These are phyloP conservation scores for Zaprionus gabonicus DNA, from an alignment of 1,140 invertebrate genomes.

Conservation along the genomic window DNA sequence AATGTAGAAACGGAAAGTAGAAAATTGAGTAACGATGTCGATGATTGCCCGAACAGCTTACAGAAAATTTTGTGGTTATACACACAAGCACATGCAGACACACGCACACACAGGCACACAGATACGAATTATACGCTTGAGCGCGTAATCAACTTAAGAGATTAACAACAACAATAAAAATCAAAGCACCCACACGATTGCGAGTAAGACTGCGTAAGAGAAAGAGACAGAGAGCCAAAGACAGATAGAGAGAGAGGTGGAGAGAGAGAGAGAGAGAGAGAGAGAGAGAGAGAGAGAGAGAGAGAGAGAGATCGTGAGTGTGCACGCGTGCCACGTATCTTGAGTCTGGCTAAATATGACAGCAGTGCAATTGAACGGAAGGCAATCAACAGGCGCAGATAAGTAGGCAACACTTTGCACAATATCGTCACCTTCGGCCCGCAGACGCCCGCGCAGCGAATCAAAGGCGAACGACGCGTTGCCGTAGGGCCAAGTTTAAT, in stretches of 20 bases:
- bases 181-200: conserved; percentile 17
- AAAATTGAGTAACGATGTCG: conserved; percentile 31
- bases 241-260: background rate
- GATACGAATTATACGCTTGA: conserved; percentile 18
- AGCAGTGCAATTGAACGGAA: conserved; percentile 49
- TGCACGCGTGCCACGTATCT: background rate
- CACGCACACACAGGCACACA: background rate
- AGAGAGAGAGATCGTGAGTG: background rate
- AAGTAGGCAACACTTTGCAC: conserved; percentile 42
- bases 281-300: background rate
- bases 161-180: conserved; percentile 55
- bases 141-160: conserved; percentile 35
- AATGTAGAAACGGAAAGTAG: conserved; percentile 13
- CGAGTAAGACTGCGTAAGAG: background rate
- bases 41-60: conserved; percentile 36
- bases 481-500: conserved; percentile 47
- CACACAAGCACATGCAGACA: conserved; percentile 1
- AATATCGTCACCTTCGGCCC: background rate
- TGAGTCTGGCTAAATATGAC: conserved; percentile 15
- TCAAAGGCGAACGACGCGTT: conserved; percentile 7
- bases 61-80: conserved; percentile 17
- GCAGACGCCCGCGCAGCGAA: background rate
- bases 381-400: conserved; percentile 57
- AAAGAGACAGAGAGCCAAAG: background rate
- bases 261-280: background rate